These are phyloP conservation scores for Centroberyx gerrardi DNA, from an alignment of 2,797 vertebrate genomes.

Conservation along the genomic window DNA sequence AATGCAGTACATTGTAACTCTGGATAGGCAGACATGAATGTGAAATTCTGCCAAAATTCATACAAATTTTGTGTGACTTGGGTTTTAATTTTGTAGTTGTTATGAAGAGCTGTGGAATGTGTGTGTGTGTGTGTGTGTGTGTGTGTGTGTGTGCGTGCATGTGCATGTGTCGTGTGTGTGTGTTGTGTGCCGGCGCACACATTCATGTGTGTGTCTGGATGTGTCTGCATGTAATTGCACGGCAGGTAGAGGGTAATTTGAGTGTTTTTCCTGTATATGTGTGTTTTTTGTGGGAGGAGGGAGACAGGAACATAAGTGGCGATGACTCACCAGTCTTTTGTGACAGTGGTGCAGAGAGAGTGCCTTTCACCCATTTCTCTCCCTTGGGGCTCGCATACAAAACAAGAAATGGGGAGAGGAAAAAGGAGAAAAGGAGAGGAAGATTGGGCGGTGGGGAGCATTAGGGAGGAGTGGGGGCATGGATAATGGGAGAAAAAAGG, in stretches of 20 bases:
- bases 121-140: conserved; percentile 10
- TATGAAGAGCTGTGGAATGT: conserved; percentile 52
- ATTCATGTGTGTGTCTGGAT: conserved; percentile 31
- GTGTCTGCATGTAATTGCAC: conserved; percentile 68
- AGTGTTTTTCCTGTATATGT: conserved; percentile 71
- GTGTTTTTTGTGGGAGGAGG: conserved; percentile 77
- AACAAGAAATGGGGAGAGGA: conserved; percentile 78
- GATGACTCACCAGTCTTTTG: conserved; percentile 87
- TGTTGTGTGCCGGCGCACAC: conserved; percentile 20
- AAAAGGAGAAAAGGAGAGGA: conserved; percentile 61
- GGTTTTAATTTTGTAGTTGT: conserved; percentile 54
- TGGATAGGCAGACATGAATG: conserved; percentile 22
- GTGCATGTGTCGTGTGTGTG: conserved; percentile 5
- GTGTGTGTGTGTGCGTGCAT: conserved; percentile 28
- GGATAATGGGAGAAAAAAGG: conserved; percentile 63
- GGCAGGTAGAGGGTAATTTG: conserved; percentile 78
- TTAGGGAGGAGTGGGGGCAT: conserved; percentile 53
- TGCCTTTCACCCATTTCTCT: conserved; percentile 80
- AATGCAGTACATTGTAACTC: conserved; percentile 7
- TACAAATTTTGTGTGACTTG: conserved; percentile 40
- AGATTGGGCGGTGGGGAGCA: conserved; percentile 68
- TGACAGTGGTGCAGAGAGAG: conserved; percentile 85
- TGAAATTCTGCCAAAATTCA: conserved; percentile 39
- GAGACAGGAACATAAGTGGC: conserved; percentile 81
- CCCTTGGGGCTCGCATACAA: conserved; percentile 77